Conservation (phyloP, 2,888 invertebrate genomes). For the Spilosoma lubricipeda region DNA sequence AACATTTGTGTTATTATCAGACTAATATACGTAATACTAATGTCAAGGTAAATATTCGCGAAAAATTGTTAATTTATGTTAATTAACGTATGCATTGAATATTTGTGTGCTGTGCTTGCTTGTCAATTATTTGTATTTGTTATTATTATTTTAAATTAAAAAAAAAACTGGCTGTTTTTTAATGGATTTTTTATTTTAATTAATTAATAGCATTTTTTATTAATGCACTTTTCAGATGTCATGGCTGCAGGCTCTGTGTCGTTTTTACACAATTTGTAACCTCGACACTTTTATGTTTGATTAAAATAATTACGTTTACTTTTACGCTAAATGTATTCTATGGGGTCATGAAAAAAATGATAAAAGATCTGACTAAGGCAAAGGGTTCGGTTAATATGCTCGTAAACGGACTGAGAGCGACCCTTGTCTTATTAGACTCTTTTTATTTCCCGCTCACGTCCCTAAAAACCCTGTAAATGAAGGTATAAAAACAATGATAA, state of each 20-base stretch:
- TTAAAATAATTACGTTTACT: conserved; percentile 14
- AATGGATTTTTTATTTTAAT: neutral
- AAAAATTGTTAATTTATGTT: neutral
- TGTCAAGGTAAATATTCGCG: neutral
- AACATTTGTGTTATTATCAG: neutral
- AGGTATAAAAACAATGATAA: conserved; percentile 27
- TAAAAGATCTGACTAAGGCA: conserved; percentile 18
- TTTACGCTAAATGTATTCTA: conserved; percentile 15
- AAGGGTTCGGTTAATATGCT: conserved; percentile 29
- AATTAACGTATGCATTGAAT: conserved; percentile 44
- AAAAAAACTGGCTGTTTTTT: too few species aligned
- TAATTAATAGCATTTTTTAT: neutral
- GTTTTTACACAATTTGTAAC: conserved; percentile 10
- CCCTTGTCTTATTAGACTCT: conserved; percentile 30
- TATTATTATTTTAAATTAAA: too few species aligned
- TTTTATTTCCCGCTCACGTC: conserved; percentile 27
- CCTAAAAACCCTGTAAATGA: conserved; percentile 27
- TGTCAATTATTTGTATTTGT: too few species aligned
- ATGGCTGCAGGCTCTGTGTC: conserved; percentile 18
- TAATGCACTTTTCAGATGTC: conserved; percentile 25
- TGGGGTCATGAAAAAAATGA: conserved; percentile 17
- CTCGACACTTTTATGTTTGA: conserved; percentile 2
- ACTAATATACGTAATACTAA: neutral
- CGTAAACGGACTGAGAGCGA: conserved; percentile 26
- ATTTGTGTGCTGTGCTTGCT: too few species aligned